Percentiles rank a stretch among this genome's conserved stretches.
Evolutionary conservation across 2,113 vertebrate species (phyloP).

Genomic region (Daphoenositta chrysoptera): DNA sequence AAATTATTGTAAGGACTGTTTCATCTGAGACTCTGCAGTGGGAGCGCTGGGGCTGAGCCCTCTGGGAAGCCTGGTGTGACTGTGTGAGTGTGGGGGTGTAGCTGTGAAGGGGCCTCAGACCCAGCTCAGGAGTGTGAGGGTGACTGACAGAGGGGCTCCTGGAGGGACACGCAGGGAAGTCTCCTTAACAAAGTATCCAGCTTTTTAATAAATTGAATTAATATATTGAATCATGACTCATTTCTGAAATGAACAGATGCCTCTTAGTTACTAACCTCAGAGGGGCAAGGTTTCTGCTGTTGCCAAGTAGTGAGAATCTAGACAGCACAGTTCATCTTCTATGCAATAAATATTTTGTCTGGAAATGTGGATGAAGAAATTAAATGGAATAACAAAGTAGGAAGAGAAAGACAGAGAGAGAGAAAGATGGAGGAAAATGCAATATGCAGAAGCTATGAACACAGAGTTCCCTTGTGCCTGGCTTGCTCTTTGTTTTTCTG

Average conservation of each 20-base stretch:
- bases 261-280: background rate
- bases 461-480: background rate
- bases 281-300: background rate
- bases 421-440: background rate
- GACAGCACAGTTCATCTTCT: background rate
- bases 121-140: background rate
- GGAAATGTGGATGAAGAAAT: background rate
- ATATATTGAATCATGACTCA: background rate
- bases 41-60: too few species aligned
- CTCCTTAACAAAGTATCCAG: background rate
- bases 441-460: background rate
- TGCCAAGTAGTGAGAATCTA: background rate
- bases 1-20: background rate
- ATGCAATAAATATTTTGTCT: background rate
- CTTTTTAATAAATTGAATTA: background rate
- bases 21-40: background rate
- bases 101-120: fast-evolving
- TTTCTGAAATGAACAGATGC: background rate
- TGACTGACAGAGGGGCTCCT: background rate
- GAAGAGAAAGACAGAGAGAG: background rate
- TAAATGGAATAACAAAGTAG: background rate
- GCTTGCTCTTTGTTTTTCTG: background rate
- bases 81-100: background rate
- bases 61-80: background rate
- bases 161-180: fast-evolving